Evolutionary conservation across 2,113 vertebrate species (phyloP).

Genomic region (Spizaetus ornatus): DNA sequence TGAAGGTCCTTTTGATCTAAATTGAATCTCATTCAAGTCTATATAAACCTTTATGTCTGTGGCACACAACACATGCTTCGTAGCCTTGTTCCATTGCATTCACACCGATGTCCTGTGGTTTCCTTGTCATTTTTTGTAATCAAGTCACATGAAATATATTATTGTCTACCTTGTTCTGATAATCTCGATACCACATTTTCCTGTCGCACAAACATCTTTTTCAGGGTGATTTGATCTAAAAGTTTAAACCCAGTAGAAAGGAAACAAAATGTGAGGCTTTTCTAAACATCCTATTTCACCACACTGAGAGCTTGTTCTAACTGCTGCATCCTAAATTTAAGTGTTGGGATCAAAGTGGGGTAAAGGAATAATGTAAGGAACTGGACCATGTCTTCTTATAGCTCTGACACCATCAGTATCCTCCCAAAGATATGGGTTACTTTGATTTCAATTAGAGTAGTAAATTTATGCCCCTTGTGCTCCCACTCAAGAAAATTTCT

Average conservation of each 20-base stretch:
- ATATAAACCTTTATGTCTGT: not conserved
- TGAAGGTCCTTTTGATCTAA: constrained; percentile 23
- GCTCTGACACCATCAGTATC: not conserved
- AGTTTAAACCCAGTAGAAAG: constrained; percentile 48
- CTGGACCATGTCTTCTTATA: not conserved
- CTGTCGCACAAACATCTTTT: constrained; percentile 76
- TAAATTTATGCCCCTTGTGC: not conserved
- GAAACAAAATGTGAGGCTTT: constrained; percentile 50
- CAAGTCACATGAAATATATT: constrained; percentile 59
- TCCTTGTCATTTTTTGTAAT: constrained; percentile 40
- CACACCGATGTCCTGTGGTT: not conserved
- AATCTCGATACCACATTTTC: constrained; percentile 76
- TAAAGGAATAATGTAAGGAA: not conserved
- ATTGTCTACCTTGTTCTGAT: constrained; percentile 71
- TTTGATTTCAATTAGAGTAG: not conserved
- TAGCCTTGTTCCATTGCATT: constrained; percentile 26
- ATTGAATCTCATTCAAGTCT: constrained; percentile 31
- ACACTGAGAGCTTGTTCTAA: constrained; percentile 17
- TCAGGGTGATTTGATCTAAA: constrained; percentile 65
- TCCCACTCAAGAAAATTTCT: not conserved
- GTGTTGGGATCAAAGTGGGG: not conserved
- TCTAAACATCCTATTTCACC: constrained; percentile 26
- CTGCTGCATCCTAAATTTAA: constrained; percentile 49
- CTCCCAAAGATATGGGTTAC: not conserved
- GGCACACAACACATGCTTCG: not conserved